Evolutionary conservation across 2,888 invertebrate genomes (phyloP).

Genomic region (Xanthia icteritia): DNA sequence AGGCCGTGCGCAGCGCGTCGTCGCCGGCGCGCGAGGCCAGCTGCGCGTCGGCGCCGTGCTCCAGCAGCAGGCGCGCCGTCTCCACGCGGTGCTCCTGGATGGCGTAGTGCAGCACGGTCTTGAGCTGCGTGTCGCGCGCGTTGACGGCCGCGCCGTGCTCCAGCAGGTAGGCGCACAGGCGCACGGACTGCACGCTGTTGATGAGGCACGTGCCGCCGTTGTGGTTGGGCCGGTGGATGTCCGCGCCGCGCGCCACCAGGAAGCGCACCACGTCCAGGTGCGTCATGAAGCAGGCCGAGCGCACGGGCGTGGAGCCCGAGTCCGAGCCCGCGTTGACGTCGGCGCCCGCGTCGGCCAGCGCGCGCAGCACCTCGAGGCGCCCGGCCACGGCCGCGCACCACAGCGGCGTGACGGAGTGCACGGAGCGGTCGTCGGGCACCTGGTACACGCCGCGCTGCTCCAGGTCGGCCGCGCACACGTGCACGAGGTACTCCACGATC

Average conservation of each 20-base stretch:
- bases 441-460: conserved; percentile 96
- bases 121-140: conserved; percentile 96
- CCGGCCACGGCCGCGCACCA: conserved; percentile 98
- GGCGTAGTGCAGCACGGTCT: conserved; percentile 98
- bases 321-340: conserved; percentile 96
- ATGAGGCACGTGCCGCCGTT: conserved; percentile 98
- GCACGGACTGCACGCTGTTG: conserved; percentile 96
- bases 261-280: conserved; percentile 94
- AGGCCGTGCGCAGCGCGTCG: conserved; percentile 96
- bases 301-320: conserved; percentile 96
- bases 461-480: conserved; percentile 95
- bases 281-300: conserved; percentile 98
- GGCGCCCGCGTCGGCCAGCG: conserved; percentile 94
- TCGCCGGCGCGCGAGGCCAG: conserved; percentile 95
- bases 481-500: conserved; percentile 96
- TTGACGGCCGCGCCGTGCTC: conserved; percentile 95
- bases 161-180: conserved; percentile 95
- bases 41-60: conserved; percentile 94
- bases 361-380: conserved; percentile 93
- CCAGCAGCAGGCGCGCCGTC: conserved; percentile 95
- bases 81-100: conserved; percentile 94
- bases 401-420: conserved; percentile 96
- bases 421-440: conserved; percentile 93
- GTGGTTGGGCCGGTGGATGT: conserved; percentile 95
- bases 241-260: conserved; percentile 95